Evolutionary conservation across 2,888 invertebrate species (phyloP).

Genomic region (Ichneumon xanthorius): DNA sequence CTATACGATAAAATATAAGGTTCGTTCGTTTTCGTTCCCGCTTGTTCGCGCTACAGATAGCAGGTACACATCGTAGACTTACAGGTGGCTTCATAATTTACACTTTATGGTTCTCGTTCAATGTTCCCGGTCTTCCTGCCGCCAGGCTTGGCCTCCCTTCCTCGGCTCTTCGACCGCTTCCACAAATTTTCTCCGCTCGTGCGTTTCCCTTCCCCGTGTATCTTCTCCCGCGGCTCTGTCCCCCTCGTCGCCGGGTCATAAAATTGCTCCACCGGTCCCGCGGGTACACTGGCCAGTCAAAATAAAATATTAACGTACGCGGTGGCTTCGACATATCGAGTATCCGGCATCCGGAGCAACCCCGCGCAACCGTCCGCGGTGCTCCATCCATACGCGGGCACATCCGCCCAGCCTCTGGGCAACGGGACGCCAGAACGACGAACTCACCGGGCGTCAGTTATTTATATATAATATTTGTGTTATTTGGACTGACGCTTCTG

Average conservation of each 20-base stretch:
- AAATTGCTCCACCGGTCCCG: constrained; percentile 73
- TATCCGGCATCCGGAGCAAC: constrained; percentile 46
- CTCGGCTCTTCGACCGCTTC: constrained; percentile 43
- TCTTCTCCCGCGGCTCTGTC: constrained; percentile 34
- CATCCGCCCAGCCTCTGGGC: background rate
- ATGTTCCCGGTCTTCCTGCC: constrained; percentile 59
- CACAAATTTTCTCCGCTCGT: constrained; percentile 56
- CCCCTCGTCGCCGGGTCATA: constrained; percentile 70
- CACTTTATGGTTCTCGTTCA: constrained; percentile 73
- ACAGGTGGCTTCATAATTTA: constrained; percentile 76
- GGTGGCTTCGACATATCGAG: constrained; percentile 57
- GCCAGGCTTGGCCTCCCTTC: constrained; percentile 41
- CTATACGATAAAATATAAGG: constrained; percentile 13
- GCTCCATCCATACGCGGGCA: background rate
- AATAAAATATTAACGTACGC: constrained; percentile 67
- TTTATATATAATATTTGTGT: constrained; percentile 42
- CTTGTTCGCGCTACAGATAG: constrained; percentile 50
- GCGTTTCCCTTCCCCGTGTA: background rate
- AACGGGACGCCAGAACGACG: constrained; percentile 14
- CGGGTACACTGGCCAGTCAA: constrained; percentile 61
- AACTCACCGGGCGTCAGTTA: constrained; percentile 20
- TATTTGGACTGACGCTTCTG: constrained; percentile 33
- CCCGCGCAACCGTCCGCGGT: constrained; percentile 2
- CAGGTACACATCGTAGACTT: constrained; percentile 47
- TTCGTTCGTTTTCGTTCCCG: constrained; percentile 27